Conservation (phyloP, 2,113 vertebrate genomes). For the Tylochromis polylepis region DNA sequence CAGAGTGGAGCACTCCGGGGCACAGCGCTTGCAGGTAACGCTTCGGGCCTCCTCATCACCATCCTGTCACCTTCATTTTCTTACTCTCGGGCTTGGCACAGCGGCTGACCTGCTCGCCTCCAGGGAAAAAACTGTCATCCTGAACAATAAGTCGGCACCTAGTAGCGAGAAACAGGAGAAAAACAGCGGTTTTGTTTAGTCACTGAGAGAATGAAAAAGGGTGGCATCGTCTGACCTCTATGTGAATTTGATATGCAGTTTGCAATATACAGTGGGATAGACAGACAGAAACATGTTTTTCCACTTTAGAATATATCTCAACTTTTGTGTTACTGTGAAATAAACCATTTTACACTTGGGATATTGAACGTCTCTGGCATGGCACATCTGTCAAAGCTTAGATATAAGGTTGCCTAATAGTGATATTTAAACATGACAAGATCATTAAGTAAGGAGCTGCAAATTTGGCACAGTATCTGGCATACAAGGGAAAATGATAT, state of each 20-base stretch:
- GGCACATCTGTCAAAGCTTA: background rate
- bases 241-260: background rate
- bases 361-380: background rate
- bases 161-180: background rate
- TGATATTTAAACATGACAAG: background rate
- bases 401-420: background rate
- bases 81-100: constrained; percentile 18
- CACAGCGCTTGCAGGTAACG: constrained; percentile 37
- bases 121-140: constrained; percentile 6
- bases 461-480: background rate
- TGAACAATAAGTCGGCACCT: constrained; percentile 21
- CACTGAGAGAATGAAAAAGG: background rate
- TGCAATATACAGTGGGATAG: background rate
- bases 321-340: background rate
- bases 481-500: background rate
- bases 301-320: background rate
- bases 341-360: background rate
- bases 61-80: constrained; percentile 60
- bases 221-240: background rate
- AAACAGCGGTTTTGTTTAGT: constrained; percentile 1
- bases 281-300: background rate
- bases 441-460: background rate
- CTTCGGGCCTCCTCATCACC: constrained; percentile 57
- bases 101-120: background rate
- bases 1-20: constrained; percentile 40